These are phyloP conservation scores for Chromis chromis DNA, from an alignment of 2,797 vertebrate species.

Conservation along the genomic window DNA sequence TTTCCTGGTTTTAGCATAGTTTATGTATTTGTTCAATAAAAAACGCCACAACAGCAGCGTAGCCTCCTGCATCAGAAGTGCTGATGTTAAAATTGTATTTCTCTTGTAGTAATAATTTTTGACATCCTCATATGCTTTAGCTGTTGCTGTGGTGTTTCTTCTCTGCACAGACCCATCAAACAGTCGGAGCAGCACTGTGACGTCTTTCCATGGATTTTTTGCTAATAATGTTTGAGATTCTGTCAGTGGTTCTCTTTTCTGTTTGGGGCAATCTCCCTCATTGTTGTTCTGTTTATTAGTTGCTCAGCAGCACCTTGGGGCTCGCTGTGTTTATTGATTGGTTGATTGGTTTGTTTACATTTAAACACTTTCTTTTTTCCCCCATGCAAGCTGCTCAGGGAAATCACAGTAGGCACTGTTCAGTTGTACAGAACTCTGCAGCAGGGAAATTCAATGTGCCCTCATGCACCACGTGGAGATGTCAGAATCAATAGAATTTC, in stretches of 20 bases:
- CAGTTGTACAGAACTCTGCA: constrained; percentile 31
- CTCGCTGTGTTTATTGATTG: constrained; percentile 69
- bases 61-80: background rate
- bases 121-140: constrained; percentile 10
- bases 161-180: constrained; percentile 33
- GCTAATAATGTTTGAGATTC: constrained; percentile 43
- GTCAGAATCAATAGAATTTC: constrained; percentile 62
- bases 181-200: constrained; percentile 18
- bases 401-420: constrained; percentile 58
- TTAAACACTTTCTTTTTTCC: constrained; percentile 50
- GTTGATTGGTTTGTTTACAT: constrained; percentile 73
- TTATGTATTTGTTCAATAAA: no score
- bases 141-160: constrained; percentile 6
- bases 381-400: constrained; percentile 36
- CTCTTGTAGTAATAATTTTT: background rate
- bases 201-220: constrained; percentile 40
- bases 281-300: constrained; percentile 60
- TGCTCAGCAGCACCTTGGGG: constrained; percentile 45
- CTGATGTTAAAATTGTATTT: constrained; percentile 19
- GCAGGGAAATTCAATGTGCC: constrained; percentile 43
- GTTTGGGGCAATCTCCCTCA: constrained; percentile 11
- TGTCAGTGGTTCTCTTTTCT: constrained; percentile 46
- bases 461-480: constrained; percentile 46
- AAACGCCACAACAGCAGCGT: no score
- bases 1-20: no score